Evolutionary conservation across 2,797 vertebrate genomes (phyloP), one percentile per base, ranked within the genome.

Genomic region (Chelon labrosus): DNA sequence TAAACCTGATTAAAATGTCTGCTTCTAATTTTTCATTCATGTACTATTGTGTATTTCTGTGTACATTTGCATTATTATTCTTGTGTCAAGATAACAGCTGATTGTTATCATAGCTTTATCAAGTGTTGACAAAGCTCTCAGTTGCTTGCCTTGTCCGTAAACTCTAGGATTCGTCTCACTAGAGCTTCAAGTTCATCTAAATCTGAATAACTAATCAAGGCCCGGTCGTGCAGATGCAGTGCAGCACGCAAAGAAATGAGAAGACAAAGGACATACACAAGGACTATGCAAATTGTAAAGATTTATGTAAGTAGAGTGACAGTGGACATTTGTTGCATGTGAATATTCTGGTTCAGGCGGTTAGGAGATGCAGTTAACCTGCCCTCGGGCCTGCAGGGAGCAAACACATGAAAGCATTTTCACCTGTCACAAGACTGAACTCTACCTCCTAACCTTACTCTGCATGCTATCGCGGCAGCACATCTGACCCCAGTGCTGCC

Each of bases 361-460:
- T 80, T 70, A 25, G 73, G 70, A 53, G 50, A 59, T 73, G 65
- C 54, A 72, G 50, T 65, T 90, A 80, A 85, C 67, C 63, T 82
- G 85, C 79, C 85, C 78, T 71, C 59, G 53, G 85, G 85, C 83
- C 78, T 73, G 67, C 78, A 68, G 70, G 61, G 49, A 72, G 57
- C 56, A 65, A 68, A 77, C 72, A 81, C 82, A 89, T 90, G 76
- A 90, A 87, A 90, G 81, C 73, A 81, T 75, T 84, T 89, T 89
- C 85, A 89, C 83, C 77, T 89, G 84, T 87, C 83, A 87, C 64
- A 65, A 35, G 51, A 54, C 60, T 69, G 62, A 87, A 79, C 79
- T 70, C 81, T 67, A 76, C 79, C 84, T 79, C 61, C 71, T 83
- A 57, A 78, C 75, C 83, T 80, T 39, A 76, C 65, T 73, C 19